Percentiles rank a stretch among this genome's conserved stretches.
Conservation (phyloP, 2,888 invertebrate species). For the Drosophila hawaiiensis region DNA sequence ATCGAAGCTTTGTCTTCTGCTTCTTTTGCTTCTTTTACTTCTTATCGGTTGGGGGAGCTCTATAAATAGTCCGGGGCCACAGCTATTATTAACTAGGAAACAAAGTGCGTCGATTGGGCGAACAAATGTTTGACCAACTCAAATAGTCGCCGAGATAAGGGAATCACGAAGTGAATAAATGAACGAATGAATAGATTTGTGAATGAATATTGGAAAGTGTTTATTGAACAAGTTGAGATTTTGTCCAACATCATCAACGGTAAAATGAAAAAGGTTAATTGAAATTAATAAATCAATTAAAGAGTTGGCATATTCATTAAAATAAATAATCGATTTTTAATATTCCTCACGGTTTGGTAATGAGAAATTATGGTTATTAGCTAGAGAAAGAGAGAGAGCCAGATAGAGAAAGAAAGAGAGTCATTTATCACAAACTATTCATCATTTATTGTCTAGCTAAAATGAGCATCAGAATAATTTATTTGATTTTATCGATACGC, state of each 20-base stretch:
- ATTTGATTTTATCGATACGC: neutral
- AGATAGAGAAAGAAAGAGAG: neutral
- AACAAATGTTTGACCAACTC: constrained; percentile 35
- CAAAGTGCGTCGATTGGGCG: constrained; percentile 9
- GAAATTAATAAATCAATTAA: constrained; percentile 3
- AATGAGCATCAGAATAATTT: neutral
- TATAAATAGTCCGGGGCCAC: constrained; percentile 46
- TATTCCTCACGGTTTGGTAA: neutral
- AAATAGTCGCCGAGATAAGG: constrained; percentile 44
- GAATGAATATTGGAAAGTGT: constrained; percentile 34
- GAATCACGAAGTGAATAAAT: constrained; percentile 30
- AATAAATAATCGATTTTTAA: constrained; percentile 1
- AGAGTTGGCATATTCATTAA: neutral
- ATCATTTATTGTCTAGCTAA: neutral
- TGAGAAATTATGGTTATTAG: neutral
- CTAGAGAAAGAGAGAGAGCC: neutral
- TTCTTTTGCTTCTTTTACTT: neutral
- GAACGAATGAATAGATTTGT: constrained; percentile 34
- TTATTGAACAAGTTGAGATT: constrained; percentile 15
- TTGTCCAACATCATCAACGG: neutral
- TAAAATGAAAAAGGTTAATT: neutral
- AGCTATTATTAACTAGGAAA: constrained; percentile 32
- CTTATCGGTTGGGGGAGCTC: constrained; percentile 3
- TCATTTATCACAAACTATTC: neutral
- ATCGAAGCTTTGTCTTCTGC: constrained; percentile 10